Evolutionary conservation across 2,797 vertebrate genomes (phyloP), one percentile per base, ranked within the genome.

Genomic region (Thunnus albacares): DNA sequence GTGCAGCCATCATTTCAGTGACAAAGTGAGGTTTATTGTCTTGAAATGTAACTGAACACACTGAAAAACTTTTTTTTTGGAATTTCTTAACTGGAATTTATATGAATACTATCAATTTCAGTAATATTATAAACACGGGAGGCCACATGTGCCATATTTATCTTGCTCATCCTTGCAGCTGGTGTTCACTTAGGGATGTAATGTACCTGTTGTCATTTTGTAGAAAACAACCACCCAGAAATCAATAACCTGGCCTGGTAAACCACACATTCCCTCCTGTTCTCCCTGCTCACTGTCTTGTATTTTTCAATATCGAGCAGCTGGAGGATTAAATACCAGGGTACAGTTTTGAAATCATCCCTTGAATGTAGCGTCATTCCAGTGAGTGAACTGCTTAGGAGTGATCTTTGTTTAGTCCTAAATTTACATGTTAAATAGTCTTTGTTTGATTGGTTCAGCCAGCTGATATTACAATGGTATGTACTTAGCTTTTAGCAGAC

Each of bases 91-190:
- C 33, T 35, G 35, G 51, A 43, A 47, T 30, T 78, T 60, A 57
- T 61, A 58, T 56, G 26, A 65, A 68, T 60, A n/a, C 13, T 0
- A 14, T n/a, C 9, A 57, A n/a, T 68, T 38, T 58, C 15, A 28
- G 52, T 66, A 20, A 64, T 26, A 41, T 30, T 12, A 20, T 57
- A 20, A 81, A 20, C 58, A 55, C 13, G 11, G 45, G 61, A 73
- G 64, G 62, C 75, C 76, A 63, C 60, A 82, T 56, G 77, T 79
- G 80, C 77, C 76, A 79, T 81, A 45, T 72, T 65, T 66, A 14
- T 72, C 17, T 13, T 67, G 41, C 24, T 73, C n/a, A 58, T 22
- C 51, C 61, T 53, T 26, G 59, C 71, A 38, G 61, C 74, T 55
- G 30, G 38, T 58, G 11, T 58, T 67, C 22, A 58, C 38, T 59